Base-by-base conservation (phyloP, 2,888 invertebrate genomes). In the Clivina fossor region DNA sequence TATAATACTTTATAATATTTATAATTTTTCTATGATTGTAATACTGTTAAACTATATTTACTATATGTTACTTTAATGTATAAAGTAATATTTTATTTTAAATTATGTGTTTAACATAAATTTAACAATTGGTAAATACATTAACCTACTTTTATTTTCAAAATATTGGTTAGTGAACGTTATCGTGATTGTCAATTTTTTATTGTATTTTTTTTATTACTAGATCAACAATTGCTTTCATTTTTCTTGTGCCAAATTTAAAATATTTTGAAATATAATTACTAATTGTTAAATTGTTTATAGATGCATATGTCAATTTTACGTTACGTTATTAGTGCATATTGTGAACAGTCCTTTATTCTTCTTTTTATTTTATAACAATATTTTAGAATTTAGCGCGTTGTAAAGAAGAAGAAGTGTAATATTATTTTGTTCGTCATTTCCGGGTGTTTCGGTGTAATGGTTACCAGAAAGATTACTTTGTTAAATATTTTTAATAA, bases 371-470 rank as follows among this genome's bases (percentile, higher is more conserved):
- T 28, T 19, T 5, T 38, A 15, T 26, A 22, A 4, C 2, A 44
- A 40, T 9, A n/a, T 16, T 43, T 43, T 16, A 15, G 8, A 47
- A 15, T 55, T 47, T 47, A 22, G 47, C 40, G 55, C n/a, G 44
- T 19, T 20, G 28, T 35, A 7, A 7, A 46, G 46, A 47, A 47
- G 37, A 44, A 53, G 26, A 53, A 35, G 11, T 20, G 11, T 18
- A 19, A 22, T 16, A n/a, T 18, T 22, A 40, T 13, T 16, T 40
- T 19, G 47, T 38, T 38, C 32, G 46, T 32, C 47, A 55, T 47
- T 55, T 55, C 55, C 55, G 47, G 55, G 46, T 53, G 44, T 53
- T 53, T 53, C 44, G 53, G 44, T 44, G 47, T 55, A 46, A 55
- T 55, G 55, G 55, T 55, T 55, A 47, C 55, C 38, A 18, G 9